Conservation (phyloP, 1,140 invertebrate genomes). For the Aphidius ervi region DNA sequence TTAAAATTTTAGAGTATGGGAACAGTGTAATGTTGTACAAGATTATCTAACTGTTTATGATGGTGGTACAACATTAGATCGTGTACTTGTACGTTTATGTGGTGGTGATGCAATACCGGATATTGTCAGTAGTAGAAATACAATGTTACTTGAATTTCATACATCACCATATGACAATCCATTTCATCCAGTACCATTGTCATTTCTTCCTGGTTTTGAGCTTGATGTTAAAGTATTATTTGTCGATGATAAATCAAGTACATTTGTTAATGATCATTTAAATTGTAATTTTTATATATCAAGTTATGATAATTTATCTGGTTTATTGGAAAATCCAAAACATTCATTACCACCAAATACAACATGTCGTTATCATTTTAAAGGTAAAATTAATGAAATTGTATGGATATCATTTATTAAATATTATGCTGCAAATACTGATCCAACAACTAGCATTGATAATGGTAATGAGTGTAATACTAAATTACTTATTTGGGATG, state of each 20-base stretch:
- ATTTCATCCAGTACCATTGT: constrained; percentile 72
- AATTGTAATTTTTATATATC: constrained; percentile 74
- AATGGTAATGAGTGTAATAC: constrained; percentile 66
- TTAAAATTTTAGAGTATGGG: constrained; percentile 63
- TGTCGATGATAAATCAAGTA: constrained; percentile 69
- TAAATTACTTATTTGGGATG: constrained; percentile 71
- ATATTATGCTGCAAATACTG: constrained; percentile 67
- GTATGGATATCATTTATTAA: constrained; percentile 83
- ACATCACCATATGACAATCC: constrained; percentile 78
- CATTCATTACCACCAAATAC: constrained; percentile 83
- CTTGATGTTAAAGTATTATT: constrained; percentile 74
- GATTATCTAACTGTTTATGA: constrained; percentile 81
- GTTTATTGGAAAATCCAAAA: constrained; percentile 69
- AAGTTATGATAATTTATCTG: constrained; percentile 69
- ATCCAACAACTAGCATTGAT: constrained; percentile 61
- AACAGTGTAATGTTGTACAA: constrained; percentile 75
- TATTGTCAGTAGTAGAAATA: constrained; percentile 72
- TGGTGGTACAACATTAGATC: constrained; percentile 66
- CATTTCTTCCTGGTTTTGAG: constrained; percentile 75
- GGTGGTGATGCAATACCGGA: constrained; percentile 79
- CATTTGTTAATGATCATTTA: constrained; percentile 66
- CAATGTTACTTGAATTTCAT: constrained; percentile 77
- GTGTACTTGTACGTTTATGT: constrained; percentile 73
- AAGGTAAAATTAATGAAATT: constrained; percentile 69
- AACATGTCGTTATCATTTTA: constrained; percentile 67